Conservation (phyloP, 2,797 vertebrate genomes). For the Gymnoscopelus braueri region DNA sequence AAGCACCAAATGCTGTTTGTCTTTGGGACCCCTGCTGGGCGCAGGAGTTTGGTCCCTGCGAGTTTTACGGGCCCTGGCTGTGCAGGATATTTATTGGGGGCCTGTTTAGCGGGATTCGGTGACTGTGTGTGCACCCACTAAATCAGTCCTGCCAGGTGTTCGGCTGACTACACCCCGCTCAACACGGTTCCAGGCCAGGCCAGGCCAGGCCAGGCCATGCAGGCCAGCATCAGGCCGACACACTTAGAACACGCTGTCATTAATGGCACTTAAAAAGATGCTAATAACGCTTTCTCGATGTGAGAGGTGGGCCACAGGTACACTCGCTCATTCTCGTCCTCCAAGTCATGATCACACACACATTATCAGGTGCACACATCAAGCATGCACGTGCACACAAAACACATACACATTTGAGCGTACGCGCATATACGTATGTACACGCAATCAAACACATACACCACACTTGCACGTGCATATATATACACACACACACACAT, state of each 20-base stretch:
- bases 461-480: slow-evolving; percentile 3
- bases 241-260: slow-evolving; percentile 31
- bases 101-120: slow-evolving; percentile 63
- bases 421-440: not conserved
- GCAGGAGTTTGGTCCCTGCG: slow-evolving; percentile 65
- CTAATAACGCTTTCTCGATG: slow-evolving; percentile 33
- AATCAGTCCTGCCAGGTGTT: slow-evolving; percentile 69
- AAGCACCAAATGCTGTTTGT: slow-evolving; percentile 79
- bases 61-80: slow-evolving; percentile 79
- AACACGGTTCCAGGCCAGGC: slow-evolving; percentile 44
- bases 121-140: slow-evolving; percentile 23
- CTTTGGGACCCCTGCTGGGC: slow-evolving; percentile 67
- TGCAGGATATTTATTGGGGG: slow-evolving; percentile 81
- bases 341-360: slow-evolving; percentile 8
- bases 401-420: slow-evolving; percentile 4
- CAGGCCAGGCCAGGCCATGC: slow-evolving; percentile 27
- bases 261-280: slow-evolving; percentile 55
- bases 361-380: slow-evolving; percentile 13
- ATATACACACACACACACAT: slow-evolving; percentile 12
- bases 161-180: slow-evolving; percentile 51
- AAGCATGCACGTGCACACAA: slow-evolving; percentile 13
- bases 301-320: slow-evolving; percentile 14
- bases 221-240: slow-evolving; percentile 36
- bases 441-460: slow-evolving; percentile 1
- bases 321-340: not conserved